Evolutionary conservation across 1,140 invertebrate genomes (phyloP).

Genomic region (Eriosoma lanigerum): DNA sequence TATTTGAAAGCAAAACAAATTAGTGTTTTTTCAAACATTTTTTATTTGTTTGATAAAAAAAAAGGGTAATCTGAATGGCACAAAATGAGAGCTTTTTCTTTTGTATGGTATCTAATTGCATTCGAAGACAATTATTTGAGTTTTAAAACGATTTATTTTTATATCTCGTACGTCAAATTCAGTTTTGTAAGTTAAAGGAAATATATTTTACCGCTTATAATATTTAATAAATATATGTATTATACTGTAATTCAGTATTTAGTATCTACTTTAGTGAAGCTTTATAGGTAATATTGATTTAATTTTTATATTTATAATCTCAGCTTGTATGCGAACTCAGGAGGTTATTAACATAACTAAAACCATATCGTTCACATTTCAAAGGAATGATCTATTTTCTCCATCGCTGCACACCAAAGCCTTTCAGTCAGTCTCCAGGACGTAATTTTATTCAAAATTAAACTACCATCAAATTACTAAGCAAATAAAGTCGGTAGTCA

Average conservation of each 20-base stretch:
- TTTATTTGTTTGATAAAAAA: not conserved
- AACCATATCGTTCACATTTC: not conserved
- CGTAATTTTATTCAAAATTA: not conserved
- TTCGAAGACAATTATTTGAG: too few species aligned
- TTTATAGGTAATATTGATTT: too few species aligned
- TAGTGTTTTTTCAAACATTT: not conserved
- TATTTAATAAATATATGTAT: too few species aligned
- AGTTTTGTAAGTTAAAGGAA: too few species aligned
- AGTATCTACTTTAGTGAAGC: too few species aligned
- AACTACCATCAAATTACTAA: not conserved
- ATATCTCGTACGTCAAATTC: too few species aligned
- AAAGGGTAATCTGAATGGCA: not conserved
- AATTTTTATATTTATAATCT: too few species aligned
- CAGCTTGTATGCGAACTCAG: not conserved
- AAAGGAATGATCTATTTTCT: conserved; percentile 11
- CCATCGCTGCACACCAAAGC: not conserved
- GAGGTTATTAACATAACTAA: not conserved
- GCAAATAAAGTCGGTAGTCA: not conserved
- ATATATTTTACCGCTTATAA: too few species aligned
- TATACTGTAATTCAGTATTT: too few species aligned
- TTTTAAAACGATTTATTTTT: too few species aligned
- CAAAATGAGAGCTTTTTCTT: not conserved
- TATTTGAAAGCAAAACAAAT: not conserved
- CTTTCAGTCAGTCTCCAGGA: not conserved
- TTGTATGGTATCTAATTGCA: not conserved